Evolutionary conservation across 2,888 invertebrate genomes (phyloP).

Genomic region (Drosophila greeni): DNA sequence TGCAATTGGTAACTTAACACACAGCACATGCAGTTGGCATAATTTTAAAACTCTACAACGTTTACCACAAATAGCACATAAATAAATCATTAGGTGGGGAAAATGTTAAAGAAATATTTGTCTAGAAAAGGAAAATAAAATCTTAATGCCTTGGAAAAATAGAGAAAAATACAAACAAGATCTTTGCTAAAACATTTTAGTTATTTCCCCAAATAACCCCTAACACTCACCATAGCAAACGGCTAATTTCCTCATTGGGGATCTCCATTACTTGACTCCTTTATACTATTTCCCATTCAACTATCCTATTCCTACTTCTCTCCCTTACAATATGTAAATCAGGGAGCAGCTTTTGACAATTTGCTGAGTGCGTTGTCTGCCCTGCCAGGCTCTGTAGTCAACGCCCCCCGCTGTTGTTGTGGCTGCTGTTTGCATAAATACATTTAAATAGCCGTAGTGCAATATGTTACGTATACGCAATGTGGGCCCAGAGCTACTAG

Average conservation of each 20-base stretch:
- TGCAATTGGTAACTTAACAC: neutral
- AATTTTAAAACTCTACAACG: neutral
- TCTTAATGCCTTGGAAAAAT: neutral
- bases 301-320: neutral
- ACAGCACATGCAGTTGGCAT: conserved; percentile 1
- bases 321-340: conserved; percentile 17
- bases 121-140: neutral
- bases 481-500: conserved; percentile 39
- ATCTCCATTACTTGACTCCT: neutral
- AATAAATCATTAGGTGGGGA: neutral
- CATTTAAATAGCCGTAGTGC: conserved; percentile 64
- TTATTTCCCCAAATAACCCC: neutral
- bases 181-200: fast-evolving
- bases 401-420: conserved; percentile 19
- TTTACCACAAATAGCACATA: neutral
- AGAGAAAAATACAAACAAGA: no score
- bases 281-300: neutral
- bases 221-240: neutral
- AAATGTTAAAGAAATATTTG: neutral
- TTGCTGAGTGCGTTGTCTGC: conserved; percentile 57
- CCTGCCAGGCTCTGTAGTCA: conserved; percentile 16
- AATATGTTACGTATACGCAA: conserved; percentile 69
- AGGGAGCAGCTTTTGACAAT: conserved; percentile 68
- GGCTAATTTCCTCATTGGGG: neutral
- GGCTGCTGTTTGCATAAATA: conserved; percentile 60